Conservation (phyloP, 2,113 vertebrate genomes). For the Cephalopholis sonnerati region DNA sequence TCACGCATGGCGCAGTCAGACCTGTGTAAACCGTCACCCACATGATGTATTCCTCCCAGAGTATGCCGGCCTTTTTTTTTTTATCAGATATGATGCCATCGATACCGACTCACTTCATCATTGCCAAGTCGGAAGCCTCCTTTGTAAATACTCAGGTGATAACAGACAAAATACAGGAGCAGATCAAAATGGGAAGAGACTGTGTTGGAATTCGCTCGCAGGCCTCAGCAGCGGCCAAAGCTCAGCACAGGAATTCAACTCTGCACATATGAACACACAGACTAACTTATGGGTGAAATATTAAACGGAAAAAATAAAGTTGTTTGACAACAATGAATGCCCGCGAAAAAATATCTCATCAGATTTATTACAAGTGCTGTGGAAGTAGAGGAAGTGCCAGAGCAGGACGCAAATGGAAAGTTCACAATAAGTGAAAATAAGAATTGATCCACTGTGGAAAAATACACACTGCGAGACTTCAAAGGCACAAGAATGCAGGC, state of each 20-base stretch:
- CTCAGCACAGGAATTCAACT: conserved; percentile 14
- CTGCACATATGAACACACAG: background rate
- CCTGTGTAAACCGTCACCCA: conserved; percentile 7
- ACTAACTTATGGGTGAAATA: background rate
- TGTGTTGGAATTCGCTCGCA: conserved; percentile 72
- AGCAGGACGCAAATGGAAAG: background rate
- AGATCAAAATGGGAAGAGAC: conserved; percentile 71
- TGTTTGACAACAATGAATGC: background rate
- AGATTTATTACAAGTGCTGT: background rate
- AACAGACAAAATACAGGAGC: conserved; percentile 85
- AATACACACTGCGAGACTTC: background rate
- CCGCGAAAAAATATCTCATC: no score
- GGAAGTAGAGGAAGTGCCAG: background rate
- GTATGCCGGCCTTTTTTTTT: conserved; percentile 37
- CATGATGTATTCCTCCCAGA: conserved; percentile 31
- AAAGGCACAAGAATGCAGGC: background rate
- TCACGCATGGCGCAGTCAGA: background rate
- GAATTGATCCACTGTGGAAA: background rate
- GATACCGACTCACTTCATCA: conserved; percentile 80
- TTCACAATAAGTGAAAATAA: background rate
- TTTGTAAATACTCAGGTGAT: conserved; percentile 85
- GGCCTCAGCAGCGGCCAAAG: conserved; percentile 42
- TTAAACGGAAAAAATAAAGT: background rate
- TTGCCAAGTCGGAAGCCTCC: conserved; percentile 83
- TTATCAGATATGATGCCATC: conserved; percentile 77